Percentiles rank a stretch among this genome's conserved stretches.
Evolutionary conservation across 2,113 vertebrate species (phyloP).

Genomic region (Vidua chalybeata): DNA sequence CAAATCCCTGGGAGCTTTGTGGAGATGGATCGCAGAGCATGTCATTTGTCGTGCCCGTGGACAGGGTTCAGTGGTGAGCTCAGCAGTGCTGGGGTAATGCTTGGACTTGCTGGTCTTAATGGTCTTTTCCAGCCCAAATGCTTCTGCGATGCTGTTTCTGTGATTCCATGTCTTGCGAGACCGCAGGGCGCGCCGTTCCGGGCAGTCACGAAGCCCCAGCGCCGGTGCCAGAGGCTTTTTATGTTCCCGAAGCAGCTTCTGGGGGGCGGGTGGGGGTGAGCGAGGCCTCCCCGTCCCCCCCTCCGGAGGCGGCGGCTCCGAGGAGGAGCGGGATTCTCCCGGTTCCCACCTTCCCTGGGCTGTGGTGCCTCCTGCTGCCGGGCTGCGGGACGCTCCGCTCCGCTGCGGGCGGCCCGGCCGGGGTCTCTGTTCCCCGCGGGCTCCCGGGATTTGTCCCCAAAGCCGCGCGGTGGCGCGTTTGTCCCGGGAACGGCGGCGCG

Average conservation of each 20-base stretch:
- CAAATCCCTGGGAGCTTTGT: neutral
- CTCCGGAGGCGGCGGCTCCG: neutral
- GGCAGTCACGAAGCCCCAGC: accelerated
- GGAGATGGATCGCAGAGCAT: neutral
- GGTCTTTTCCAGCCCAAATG: neutral
- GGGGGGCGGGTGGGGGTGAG: neutral
- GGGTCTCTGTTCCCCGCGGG: accelerated
- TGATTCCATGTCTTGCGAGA: neutral
- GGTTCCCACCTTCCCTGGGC: neutral
- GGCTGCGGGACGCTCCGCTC: neutral
- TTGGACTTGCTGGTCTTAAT: neutral
- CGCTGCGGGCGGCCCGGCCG: neutral
- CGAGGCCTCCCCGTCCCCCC: no score
- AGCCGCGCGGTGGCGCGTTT: neutral
- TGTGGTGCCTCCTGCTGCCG: constrained; percentile 2
- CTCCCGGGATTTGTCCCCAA: neutral
- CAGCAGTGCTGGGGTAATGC: neutral
- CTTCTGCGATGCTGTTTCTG: neutral
- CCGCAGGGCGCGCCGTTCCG: no score
- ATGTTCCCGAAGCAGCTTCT: no score
- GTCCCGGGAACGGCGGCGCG: neutral
- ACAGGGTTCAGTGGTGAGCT: neutral
- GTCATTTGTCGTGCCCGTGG: neutral
- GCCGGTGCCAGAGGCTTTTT: neutral
- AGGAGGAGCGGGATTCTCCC: neutral